Evolutionary conservation across 2,113 vertebrate species (phyloP).

Genomic region (Bubalus kerabau): DNA sequence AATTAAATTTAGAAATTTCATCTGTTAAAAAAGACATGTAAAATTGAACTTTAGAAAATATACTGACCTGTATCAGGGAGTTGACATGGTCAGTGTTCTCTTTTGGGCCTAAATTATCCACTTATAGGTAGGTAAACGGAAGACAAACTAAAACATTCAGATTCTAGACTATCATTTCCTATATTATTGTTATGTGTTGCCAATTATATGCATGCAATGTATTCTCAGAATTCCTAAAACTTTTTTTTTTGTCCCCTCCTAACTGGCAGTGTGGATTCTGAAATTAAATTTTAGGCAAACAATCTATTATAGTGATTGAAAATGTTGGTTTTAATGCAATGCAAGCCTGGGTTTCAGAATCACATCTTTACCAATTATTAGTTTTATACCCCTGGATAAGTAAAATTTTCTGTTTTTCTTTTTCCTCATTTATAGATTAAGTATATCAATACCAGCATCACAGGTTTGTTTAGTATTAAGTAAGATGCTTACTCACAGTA

Average conservation of each 20-base stretch:
- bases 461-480: background rate
- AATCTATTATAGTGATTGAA: background rate
- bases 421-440: background rate
- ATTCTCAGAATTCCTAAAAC: background rate
- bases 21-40: background rate
- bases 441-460: background rate
- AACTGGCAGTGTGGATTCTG: background rate
- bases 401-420: background rate
- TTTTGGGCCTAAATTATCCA: background rate
- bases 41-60: background rate
- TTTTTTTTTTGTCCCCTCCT: background rate
- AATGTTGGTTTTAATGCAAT: background rate
- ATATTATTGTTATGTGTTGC: background rate
- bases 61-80: background rate
- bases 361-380: background rate
- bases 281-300: background rate
- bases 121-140: background rate
- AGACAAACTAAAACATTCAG: background rate
- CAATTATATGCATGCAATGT: background rate
- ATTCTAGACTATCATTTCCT: background rate
- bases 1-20: background rate
- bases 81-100: background rate
- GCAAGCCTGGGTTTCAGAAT: background rate
- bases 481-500: background rate
- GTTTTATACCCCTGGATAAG: background rate